phyloP scores from a whole-genome alignment of 2,888 invertebrate species.

The Lasioglossum oenotherae region DNA sequence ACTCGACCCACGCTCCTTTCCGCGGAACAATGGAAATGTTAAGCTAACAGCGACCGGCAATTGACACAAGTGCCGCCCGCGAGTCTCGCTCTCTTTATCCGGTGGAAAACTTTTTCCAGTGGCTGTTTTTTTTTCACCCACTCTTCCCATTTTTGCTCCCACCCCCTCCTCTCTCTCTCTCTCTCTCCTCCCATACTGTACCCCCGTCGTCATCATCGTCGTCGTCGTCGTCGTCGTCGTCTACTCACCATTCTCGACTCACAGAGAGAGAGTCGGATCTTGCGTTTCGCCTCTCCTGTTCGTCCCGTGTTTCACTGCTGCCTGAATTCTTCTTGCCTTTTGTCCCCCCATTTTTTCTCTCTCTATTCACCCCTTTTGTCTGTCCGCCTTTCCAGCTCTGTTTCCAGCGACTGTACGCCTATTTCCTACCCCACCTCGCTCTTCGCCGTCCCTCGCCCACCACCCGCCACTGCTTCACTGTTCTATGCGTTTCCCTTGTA shows the following conservation, averaged over 20 bases:
- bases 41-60: constrained; percentile 76
- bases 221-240: constrained; percentile 24
- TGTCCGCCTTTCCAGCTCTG: constrained; percentile 42
- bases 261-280: constrained; percentile 22
- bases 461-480: constrained; percentile 9
- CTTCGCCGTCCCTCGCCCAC: background rate
- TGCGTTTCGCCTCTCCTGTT: constrained; percentile 24
- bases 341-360: constrained; percentile 55
- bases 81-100: constrained; percentile 72
- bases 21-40: constrained; percentile 72
- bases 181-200: background rate
- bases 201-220: constrained; percentile 19
- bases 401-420: constrained; percentile 45
- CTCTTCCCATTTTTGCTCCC: constrained; percentile 39
- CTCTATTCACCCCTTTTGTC: constrained; percentile 46
- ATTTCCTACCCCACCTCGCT: constrained; percentile 3
- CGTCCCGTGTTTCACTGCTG: constrained; percentile 42
- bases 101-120: constrained; percentile 66
- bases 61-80: constrained; percentile 78
- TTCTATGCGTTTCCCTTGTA: constrained; percentile 15
- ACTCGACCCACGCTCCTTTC: constrained; percentile 75
- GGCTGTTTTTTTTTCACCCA: constrained; percentile 53
- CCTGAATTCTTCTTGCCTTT: constrained; percentile 55
- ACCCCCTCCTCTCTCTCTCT: constrained; percentile 17
- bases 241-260: constrained; percentile 17